A percentile compares a stretch with the other conserved stretches of the same genome.
Conservation (phyloP, 2,113 vertebrate genomes). For the Ciconia stormi region DNA sequence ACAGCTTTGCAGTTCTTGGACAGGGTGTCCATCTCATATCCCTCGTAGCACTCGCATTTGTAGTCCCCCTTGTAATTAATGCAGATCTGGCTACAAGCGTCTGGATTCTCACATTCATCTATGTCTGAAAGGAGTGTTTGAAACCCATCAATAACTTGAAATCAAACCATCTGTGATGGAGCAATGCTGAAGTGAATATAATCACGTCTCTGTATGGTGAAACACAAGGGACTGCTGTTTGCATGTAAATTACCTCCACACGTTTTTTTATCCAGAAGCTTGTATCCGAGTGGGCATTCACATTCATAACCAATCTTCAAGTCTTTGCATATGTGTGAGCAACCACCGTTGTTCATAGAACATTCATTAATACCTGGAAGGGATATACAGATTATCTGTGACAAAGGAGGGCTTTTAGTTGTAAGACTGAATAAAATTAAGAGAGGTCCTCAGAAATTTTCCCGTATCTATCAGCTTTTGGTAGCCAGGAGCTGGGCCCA, state of each 20-base stretch:
- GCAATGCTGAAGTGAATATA: slow-evolving; percentile 48
- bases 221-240: slow-evolving; percentile 52
- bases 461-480: neutral
- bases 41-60: slow-evolving; percentile 96
- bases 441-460: neutral
- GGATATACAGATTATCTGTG: neutral
- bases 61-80: slow-evolving; percentile 98
- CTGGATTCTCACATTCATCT: slow-evolving; percentile 95
- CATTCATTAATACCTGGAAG: slow-evolving; percentile 83
- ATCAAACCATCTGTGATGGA: slow-evolving; percentile 64
- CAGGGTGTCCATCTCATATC: slow-evolving; percentile 94
- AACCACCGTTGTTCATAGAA: slow-evolving; percentile 90
- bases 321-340: slow-evolving; percentile 95
- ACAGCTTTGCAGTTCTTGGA: slow-evolving; percentile 97
- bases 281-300: slow-evolving; percentile 91
- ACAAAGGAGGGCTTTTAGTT: neutral
- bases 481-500: neutral
- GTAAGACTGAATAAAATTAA: neutral
- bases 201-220: slow-evolving; percentile 42
- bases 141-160: slow-evolving; percentile 66
- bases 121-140: slow-evolving; percentile 84
- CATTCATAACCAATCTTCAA: slow-evolving; percentile 90
- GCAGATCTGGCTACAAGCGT: slow-evolving; percentile 97
- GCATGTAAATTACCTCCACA: slow-evolving; percentile 88
- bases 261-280: slow-evolving; percentile 94